A percentile compares a stretch with the other conserved stretches of the same genome.
Evolutionary conservation across 2,888 invertebrate species (phyloP).

Genomic region (Drosophila prolongata): DNA sequence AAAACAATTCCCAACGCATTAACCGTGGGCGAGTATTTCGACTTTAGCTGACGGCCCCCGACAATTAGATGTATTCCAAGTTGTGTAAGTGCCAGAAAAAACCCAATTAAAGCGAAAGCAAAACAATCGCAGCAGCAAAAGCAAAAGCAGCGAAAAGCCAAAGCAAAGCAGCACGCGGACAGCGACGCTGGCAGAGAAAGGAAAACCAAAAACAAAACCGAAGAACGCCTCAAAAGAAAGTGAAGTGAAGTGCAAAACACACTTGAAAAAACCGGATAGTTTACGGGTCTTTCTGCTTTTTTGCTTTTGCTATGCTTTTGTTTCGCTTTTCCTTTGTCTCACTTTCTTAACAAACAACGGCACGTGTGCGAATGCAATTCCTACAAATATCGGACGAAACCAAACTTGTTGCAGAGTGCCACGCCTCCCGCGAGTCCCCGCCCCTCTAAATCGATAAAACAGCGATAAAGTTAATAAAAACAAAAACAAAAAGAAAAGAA

Average conservation of each 20-base stretch:
- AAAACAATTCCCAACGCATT: slow-evolving; percentile 1
- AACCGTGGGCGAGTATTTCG: not conserved
- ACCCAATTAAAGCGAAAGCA: not conserved
- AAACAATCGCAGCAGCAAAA: slow-evolving; percentile 12
- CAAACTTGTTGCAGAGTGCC: slow-evolving; percentile 54
- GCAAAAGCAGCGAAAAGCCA: slow-evolving; percentile 17
- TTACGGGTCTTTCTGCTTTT: not conserved
- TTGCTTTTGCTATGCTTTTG: not conserved
- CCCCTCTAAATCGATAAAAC: not conserved
- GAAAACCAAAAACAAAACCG: slow-evolving; percentile 55
- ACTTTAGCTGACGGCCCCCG: slow-evolving; percentile 7
- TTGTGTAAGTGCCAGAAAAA: slow-evolving; percentile 51
- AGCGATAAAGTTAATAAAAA: not conserved
- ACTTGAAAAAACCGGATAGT: slow-evolving; percentile 7
- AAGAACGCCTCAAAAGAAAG: slow-evolving; percentile 69
- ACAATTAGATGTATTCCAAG: slow-evolving; percentile 44
- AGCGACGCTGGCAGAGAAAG: slow-evolving; percentile 47
- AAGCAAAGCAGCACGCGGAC: slow-evolving; percentile 10
- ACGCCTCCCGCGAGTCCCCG: slow-evolving; percentile 14
- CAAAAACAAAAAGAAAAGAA: not conserved
- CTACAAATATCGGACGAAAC: not conserved
- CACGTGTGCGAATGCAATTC: slow-evolving; percentile 18
- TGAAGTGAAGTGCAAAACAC: slow-evolving; percentile 48
- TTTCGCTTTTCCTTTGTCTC: not conserved
- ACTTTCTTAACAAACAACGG: not conserved